These are phyloP conservation scores for Caenorhabditis briggsae DNA, from an alignment of 1,140 invertebrate species.

Conservation along the genomic window DNA sequence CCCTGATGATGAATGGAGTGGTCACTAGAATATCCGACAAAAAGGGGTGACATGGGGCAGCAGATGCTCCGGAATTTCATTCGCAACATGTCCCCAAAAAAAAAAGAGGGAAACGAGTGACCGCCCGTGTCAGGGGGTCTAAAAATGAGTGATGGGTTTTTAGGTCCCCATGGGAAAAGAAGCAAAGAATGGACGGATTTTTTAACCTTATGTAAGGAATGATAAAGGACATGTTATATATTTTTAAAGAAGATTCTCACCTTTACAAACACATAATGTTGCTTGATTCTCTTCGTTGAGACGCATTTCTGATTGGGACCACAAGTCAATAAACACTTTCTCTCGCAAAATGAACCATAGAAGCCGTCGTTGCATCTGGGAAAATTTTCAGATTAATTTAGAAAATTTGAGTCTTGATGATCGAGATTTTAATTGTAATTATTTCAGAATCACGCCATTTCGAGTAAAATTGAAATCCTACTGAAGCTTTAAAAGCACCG, in stretches of 20 bases:
- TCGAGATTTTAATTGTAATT: neutral
- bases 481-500: too few species aligned
- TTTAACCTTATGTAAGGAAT: constrained; percentile 44
- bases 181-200: too few species aligned
- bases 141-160: constrained; percentile 53
- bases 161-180: neutral
- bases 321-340: neutral
- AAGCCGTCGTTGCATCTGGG: constrained; percentile 26
- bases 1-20: constrained; percentile 13
- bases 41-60: neutral
- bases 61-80: constrained; percentile 29
- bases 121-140: neutral
- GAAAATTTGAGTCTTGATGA: neutral
- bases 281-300: neutral
- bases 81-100: neutral
- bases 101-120: neutral
- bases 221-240: constrained; percentile 11
- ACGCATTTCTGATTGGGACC: neutral
- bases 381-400: neutral
- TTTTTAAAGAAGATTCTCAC: neutral
- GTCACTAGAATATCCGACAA: neutral
- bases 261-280: constrained; percentile 21
- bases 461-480: too few species aligned
- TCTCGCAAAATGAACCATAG: neutral
- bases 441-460: too few species aligned